Evolutionary conservation across 30 jellyfish, hydroid and myxozoan species (phyloP), one percentile per base, ranked within the genome.

Genomic region (Aurelia sp.): DNA sequence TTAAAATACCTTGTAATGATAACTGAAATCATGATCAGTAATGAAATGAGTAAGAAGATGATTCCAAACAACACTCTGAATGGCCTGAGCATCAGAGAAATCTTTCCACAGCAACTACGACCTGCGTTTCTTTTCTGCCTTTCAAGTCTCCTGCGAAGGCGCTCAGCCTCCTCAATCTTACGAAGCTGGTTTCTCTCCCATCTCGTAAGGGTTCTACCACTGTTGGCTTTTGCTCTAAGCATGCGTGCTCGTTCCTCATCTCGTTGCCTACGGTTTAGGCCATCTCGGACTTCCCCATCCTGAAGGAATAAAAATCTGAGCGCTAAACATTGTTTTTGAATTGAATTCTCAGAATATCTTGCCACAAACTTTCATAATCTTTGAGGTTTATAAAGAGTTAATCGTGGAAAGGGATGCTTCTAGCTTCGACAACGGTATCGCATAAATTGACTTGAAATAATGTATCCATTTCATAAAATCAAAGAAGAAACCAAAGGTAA

Each of bases 161-260:
- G 88, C 67, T 93, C 98, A 15, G 84, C 93, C 66, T 88, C 90
- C 80, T 93, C 98, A 65, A 93, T 76, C 64, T 92, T 77, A n/a
- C 90, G 77, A 69, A 93, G 76, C 72, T 87, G 97, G 67, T 88
- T 93, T 22, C 95, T 79, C 83, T 93, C 98, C 88, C 87, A 92
- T 70, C 98, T 74, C 8, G 98, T 85, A 50, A 92, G 91, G 55
- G 40, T 58, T 24, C 95, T 95, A 40, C 97, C 97, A 19, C 98
- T 94, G 67, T 85, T 94, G 17, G 94, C 96, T 74, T 94, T 94
- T 27, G 95, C 92, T 60, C 99, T 81, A 52, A 94, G 58, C 95
- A 85, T 85, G 70, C 92, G 58, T 8, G 97, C 97, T 31, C 93
- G 71, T 58, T 90, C 97, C 33, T 82, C 93, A 53, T 94, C 96